Evolutionary conservation across 2,797 vertebrate genomes (phyloP).

Genomic region (Halcyon smyrnensis): DNA sequence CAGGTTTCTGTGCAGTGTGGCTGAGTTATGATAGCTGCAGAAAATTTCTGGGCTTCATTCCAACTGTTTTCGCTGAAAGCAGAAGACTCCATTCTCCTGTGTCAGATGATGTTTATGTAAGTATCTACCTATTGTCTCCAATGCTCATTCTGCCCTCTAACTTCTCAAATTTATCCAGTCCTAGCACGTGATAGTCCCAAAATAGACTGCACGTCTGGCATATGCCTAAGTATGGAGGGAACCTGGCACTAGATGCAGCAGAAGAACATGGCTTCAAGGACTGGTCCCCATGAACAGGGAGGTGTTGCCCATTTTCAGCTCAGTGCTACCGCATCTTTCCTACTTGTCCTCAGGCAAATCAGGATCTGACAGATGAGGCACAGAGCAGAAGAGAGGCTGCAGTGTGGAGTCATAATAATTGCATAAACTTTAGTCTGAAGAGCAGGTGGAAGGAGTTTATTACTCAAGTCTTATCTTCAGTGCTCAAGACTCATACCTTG

Average conservation of each 20-base stretch:
- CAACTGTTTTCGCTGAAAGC: constrained; percentile 24
- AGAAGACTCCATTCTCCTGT: not conserved
- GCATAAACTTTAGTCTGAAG: not conserved
- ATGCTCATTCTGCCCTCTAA: not conserved
- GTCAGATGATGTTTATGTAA: not conserved
- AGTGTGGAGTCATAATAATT: rapidly evolving
- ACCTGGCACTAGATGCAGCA: not conserved
- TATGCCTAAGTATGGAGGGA: not conserved
- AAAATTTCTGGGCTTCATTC: constrained; percentile 25
- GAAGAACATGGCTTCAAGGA: not conserved
- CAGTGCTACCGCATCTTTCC: not conserved
- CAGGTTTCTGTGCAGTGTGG: not conserved
- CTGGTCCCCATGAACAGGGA: not conserved
- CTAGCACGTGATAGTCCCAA: not conserved
- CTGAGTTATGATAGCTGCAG: constrained; percentile 7
- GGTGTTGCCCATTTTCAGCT: not conserved
- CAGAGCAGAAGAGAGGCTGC: not conserved
- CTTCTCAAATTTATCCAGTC: not conserved
- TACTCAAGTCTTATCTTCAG: not conserved
- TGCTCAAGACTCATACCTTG: not conserved
- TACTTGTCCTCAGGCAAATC: not conserved
- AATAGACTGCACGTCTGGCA: rapidly evolving
- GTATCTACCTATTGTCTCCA: not conserved
- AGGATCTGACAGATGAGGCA: not conserved
- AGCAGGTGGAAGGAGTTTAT: not conserved